A percentile compares a stretch with the other conserved stretches of the same genome.
phyloP scores from a whole-genome alignment of 2,113 vertebrate genomes.

The Nycticorax nycticorax region DNA sequence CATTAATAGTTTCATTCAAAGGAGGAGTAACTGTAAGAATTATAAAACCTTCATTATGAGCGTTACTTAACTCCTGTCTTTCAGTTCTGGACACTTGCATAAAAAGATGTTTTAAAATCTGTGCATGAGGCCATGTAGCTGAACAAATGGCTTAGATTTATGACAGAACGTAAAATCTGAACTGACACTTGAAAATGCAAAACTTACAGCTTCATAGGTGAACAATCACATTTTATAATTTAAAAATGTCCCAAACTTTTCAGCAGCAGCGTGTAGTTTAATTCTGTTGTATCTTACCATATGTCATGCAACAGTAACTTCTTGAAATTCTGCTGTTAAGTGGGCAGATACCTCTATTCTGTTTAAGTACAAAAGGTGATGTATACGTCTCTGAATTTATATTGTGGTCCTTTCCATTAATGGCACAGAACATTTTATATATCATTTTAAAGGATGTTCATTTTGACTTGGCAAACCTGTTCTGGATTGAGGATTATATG shows the following conservation, averaged over 20 bases:
- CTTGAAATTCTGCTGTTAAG: neutral
- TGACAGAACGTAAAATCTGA: conserved; percentile 8
- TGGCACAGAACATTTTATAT: neutral
- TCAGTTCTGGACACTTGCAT: neutral
- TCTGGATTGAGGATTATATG: neutral
- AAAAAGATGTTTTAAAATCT: neutral
- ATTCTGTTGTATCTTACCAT: neutral
- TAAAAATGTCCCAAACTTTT: neutral
- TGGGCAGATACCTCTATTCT: neutral
- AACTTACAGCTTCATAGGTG: neutral
- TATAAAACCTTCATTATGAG: neutral
- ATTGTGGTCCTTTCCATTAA: neutral
- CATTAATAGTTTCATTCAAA: conserved; percentile 43
- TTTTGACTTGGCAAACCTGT: neutral
- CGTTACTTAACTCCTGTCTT: conserved; percentile 5
- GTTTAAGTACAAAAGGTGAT: neutral
- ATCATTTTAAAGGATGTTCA: neutral
- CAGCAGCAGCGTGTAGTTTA: neutral
- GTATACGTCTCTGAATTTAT: neutral
- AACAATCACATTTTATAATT: neutral
- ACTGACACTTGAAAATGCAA: conserved; percentile 6
- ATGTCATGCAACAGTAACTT: neutral
- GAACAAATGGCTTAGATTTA: conserved; percentile 30
- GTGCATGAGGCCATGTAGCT: neutral
- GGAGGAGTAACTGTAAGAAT: conserved; percentile 27